Base-by-base conservation (phyloP, 2,797 vertebrate species). In the Cuculus canorus region DNA sequence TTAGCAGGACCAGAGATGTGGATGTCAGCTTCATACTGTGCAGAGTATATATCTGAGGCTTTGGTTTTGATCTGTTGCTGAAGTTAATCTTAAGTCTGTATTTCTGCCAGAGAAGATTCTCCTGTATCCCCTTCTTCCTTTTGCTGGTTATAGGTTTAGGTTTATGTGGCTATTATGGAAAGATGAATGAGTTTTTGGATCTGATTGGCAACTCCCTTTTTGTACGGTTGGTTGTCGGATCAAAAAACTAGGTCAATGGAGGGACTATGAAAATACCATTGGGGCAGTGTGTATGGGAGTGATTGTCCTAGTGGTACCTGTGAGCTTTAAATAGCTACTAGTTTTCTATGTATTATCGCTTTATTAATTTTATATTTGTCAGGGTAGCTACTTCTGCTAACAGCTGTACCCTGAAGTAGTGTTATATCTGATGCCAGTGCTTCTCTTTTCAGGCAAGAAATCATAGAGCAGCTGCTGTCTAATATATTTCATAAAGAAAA, bases 401-500 rank as follows among this genome's bases (percentile, higher is more conserved):
- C 33, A 69, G 4, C 27, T 85, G 24, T 87, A 18, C 77, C 19
- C 14, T 35, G 30, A 54, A 70, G 57, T 39, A 57, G 13, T n/a
- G 32, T 66, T 64, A 6, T 24, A 47, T 80, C 70, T 84, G 53
- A 85, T 82, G 45, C 23, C 14, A 52, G 15, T 93, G 23, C 70
- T 96, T 96, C 75, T 93, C 72, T 94, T 93, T 93, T 93, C 92
- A 99, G 99, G 81, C 98, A 99, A 97, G 99, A 99, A 97, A 99
- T 99, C 10, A 99, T 99, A 97, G 99, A 99, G 92, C 99, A 99
- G 96, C 98, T 99, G 86, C 98, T 99, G 68, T 98, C 98, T 78
- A 99, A 99, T 96, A 99, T 99, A 95, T 99, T 99, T 88, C 98
- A 99, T 96, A 99, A 99, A 96, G 99, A 99, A 96, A 99, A 99